These are phyloP conservation scores for Cebus imitator DNA, from an alignment of 2,113 vertebrate species.

Conservation along the genomic window DNA sequence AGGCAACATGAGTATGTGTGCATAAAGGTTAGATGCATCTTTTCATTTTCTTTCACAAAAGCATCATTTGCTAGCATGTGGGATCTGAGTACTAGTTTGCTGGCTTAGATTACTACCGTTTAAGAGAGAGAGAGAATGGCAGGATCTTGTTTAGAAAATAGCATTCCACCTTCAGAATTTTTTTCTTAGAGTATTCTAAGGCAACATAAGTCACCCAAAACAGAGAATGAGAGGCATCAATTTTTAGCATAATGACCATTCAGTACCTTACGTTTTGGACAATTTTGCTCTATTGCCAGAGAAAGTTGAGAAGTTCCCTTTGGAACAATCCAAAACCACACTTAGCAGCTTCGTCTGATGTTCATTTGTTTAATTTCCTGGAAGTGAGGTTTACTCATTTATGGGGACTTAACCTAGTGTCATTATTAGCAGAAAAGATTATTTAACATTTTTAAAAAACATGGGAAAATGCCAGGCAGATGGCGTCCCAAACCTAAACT, in stretches of 20 bases:
- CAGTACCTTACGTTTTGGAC: slow-evolving; percentile 60
- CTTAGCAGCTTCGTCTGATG: slow-evolving; percentile 74
- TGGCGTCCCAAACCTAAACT: slow-evolving; percentile 80
- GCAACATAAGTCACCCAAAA: slow-evolving; percentile 58
- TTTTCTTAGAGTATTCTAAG: background rate
- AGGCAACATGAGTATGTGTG: background rate
- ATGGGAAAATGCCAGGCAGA: slow-evolving; percentile 68
- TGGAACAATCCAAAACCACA: slow-evolving; percentile 68
- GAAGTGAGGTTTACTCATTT: slow-evolving; percentile 77
- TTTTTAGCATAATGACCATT: slow-evolving; percentile 66
- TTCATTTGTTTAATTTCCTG: slow-evolving; percentile 80
- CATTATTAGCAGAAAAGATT: slow-evolving; percentile 76
- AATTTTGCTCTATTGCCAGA: slow-evolving; percentile 55
- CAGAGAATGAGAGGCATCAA: background rate
- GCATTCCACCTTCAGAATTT: background rate
- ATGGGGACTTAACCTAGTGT: slow-evolving; percentile 68
- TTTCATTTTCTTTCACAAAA: slow-evolving; percentile 37
- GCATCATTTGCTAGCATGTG: background rate
- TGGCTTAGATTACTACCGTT: background rate
- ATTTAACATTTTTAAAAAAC: slow-evolving; percentile 73
- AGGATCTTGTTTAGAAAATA: background rate
- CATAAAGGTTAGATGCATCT: background rate
- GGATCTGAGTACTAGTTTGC: background rate
- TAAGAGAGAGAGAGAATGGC: background rate
- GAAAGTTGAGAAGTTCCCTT: slow-evolving; percentile 72